Evolutionary conservation across 1,140 invertebrate genomes (phyloP), one percentile per base, ranked within the genome.

Genomic region (Bombus waltoni): DNA sequence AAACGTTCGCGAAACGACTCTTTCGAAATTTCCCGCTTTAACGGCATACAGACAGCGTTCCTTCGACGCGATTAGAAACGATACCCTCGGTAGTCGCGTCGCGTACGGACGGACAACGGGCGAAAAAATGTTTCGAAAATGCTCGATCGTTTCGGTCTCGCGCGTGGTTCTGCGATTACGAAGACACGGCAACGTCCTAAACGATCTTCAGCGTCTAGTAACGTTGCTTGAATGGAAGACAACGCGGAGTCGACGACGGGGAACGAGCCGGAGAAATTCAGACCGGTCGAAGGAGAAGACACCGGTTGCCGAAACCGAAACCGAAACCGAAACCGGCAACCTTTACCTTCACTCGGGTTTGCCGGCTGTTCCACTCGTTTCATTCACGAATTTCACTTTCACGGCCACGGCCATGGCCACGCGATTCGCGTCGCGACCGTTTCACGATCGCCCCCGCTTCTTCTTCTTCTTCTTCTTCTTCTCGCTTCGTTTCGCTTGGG

Each of bases 341-440:
- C 92, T 92, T 92, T 92, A 91, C 89, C 91, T 92, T 92, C 90
- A 85, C 90, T 86, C 73, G 53, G 77, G 25, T 75, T 84, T 83
- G 85, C 89, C 90, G 88, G 90, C 91, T 90, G 85, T 88, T 91
- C 87, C 84, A 68, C 82, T 86, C 89, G 88, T 92, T 92, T 91
- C 94, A 94, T 94, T 95, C 93, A 94, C 94, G 93, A 94, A 95
- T 93, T 94, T 95, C 93, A 94, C 94, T 94, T 94, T 94, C 94
- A 94, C 92, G 94, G 94, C 89, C 94, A 94, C 85, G 94, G 93
- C 88, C 94, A 94, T 85, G 94, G 93, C 86, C 93, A 93, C 90
- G 91, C 87, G 84, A 87, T 78, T 88, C 77, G 79, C 85, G 81
- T 81, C 85, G 75, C 70, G 77, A 87, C 80, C 80, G 85, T 66